These are phyloP conservation scores for Pseudochirops corinnae DNA, from an alignment of 2,797 vertebrate genomes.

Conservation along the genomic window DNA sequence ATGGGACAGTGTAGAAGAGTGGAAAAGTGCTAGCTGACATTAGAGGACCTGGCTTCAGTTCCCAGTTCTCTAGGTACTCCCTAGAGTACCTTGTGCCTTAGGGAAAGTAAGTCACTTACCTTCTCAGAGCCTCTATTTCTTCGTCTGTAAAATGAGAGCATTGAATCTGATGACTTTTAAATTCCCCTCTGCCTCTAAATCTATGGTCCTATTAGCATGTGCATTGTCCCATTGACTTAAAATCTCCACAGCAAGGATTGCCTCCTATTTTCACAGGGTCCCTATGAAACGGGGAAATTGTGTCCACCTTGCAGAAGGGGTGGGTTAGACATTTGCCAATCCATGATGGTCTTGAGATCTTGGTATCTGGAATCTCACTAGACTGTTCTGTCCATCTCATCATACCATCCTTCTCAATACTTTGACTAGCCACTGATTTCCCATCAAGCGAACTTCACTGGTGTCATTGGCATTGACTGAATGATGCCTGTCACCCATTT, in stretches of 20 bases:
- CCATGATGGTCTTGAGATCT: not conserved
- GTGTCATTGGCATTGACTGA: not conserved
- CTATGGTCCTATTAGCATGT: not conserved
- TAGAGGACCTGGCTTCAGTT: no score
- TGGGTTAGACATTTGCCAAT: not conserved
- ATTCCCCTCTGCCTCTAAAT: not conserved
- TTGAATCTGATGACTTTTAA: not conserved
- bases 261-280: not conserved
- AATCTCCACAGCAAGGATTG: not conserved
- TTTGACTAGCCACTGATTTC: not conserved
- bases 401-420: not conserved
- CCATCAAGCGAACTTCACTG: not conserved
- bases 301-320: not conserved
- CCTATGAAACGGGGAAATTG: not conserved
- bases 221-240: not conserved
- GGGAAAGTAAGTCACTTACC: no score
- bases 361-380: not conserved
- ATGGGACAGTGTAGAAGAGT: no score
- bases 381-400: not conserved
- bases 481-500: not conserved
- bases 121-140: no score
- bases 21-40: no score
- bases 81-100: no score
- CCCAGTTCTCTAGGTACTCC: no score
- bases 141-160: no score